These are phyloP conservation scores for Falco concolor DNA, from an alignment of 2,797 vertebrate genomes.

Conservation along the genomic window DNA sequence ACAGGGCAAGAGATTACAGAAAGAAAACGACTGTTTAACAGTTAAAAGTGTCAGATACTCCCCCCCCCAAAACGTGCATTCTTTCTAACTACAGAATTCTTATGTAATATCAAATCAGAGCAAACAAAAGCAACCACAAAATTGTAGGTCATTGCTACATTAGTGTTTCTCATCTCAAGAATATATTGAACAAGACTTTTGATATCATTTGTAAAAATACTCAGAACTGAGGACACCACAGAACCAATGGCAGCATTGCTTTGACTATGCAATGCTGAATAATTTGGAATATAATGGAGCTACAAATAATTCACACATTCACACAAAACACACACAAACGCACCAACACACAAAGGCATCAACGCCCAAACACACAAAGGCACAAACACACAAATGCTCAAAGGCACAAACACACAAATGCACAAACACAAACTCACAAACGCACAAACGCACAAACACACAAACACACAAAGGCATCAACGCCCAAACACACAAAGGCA, in stretches of 20 bases:
- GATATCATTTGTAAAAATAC: neutral
- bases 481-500: too few relatives aligned
- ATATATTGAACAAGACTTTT: neutral
- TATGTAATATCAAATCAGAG: neutral
- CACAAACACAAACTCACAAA: too few relatives aligned
- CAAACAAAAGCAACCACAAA: neutral
- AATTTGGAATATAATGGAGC: neutral
- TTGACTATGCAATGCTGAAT: neutral
- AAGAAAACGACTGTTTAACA: neutral
- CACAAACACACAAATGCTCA: too few relatives aligned
- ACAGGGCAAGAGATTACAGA: neutral
- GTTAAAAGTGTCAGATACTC: neutral
- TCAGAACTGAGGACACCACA: neutral
- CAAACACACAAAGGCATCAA: too few relatives aligned
- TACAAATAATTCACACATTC: neutral
- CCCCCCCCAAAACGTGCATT: neutral
- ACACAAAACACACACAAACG: too few relatives aligned
- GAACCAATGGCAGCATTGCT: neutral
- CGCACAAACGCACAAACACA: too few relatives aligned
- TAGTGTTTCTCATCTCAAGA: neutral
- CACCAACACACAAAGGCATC: too few relatives aligned
- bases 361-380: too few relatives aligned
- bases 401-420: too few relatives aligned
- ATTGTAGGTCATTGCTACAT: neutral
- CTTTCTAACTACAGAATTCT: neutral